phyloP scores from a whole-genome alignment of 2,888 invertebrate genomes.

The Hypsopygia costalis region DNA sequence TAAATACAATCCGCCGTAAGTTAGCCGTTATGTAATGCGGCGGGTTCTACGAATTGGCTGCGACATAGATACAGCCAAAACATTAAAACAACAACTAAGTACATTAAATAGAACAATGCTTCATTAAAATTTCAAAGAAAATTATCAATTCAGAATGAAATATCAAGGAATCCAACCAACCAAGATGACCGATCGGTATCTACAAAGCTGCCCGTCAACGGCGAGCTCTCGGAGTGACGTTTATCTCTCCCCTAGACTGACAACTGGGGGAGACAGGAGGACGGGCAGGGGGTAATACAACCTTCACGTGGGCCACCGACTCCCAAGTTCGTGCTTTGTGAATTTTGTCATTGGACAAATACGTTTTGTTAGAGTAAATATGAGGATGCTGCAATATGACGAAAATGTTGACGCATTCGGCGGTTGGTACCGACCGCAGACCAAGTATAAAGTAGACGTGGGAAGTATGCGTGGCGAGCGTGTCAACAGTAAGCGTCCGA shows the following conservation, averaged over 20 bases:
- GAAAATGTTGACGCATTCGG: no score
- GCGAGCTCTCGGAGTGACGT: slow-evolving; percentile 18
- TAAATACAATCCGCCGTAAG: no score
- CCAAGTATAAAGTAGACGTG: no score
- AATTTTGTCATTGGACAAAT: slow-evolving; percentile 5
- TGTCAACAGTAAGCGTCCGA: no score
- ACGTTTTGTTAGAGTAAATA: not conserved
- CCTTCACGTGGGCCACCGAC: slow-evolving; percentile 12
- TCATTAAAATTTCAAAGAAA: not conserved
- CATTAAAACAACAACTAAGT: no score
- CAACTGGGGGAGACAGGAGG: slow-evolving; percentile 7
- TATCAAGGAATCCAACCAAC: slow-evolving; percentile 4
- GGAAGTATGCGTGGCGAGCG: no score
- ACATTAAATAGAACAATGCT: not conserved
- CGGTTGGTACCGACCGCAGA: no score
- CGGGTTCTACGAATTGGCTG: no score
- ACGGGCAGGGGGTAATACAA: slow-evolving; percentile 11
- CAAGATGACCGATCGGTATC: slow-evolving; percentile 17
- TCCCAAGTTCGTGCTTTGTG: slow-evolving; percentile 5
- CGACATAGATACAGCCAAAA: no score
- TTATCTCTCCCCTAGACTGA: slow-evolving; percentile 18
- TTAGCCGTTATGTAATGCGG: no score
- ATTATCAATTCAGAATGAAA: not conserved
- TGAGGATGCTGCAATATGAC: no score
- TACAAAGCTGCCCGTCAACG: slow-evolving; percentile 14